These are phyloP conservation scores for Accipiter virgatus DNA, from an alignment of 2,113 vertebrate genomes.

Conservation along the genomic window DNA sequence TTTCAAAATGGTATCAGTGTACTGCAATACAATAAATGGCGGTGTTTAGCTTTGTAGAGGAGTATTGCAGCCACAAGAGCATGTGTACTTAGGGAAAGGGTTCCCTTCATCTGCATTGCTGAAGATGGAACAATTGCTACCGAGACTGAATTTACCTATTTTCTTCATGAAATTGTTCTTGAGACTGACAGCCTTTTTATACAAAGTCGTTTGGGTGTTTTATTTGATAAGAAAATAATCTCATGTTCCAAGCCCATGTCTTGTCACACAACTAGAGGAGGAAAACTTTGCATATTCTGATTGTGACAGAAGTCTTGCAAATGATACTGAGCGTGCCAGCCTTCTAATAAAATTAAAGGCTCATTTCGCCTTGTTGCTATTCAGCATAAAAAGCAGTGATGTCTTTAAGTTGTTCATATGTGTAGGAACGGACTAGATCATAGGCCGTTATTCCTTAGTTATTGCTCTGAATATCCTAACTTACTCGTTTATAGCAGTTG, in stretches of 20 bases:
- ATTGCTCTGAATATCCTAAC: not conserved
- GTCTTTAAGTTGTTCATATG: not conserved
- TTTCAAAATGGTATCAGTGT: not conserved
- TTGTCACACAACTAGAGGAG: not conserved
- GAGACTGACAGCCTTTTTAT: not conserved
- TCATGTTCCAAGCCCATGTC: not conserved
- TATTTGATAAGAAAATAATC: not conserved
- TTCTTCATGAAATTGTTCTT: not conserved
- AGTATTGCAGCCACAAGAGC: not conserved
- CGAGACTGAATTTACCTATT: not conserved
- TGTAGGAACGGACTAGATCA: not conserved
- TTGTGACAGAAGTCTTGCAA: not conserved
- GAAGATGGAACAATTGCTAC: not conserved
- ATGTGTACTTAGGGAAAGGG: not conserved
- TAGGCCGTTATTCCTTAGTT: not conserved
- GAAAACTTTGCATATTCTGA: not conserved
- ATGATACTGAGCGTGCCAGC: accelerated
- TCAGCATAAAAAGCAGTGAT: not conserved
- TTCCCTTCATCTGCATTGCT: not conserved
- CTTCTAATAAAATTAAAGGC: not conserved
- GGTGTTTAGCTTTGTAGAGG: not conserved
- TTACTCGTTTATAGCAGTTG: not conserved
- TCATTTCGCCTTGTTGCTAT: not conserved
- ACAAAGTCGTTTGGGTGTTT: not conserved
- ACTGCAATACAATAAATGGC: not conserved